A percentile compares a stretch with the other conserved stretches of the same genome.
phyloP scores from a whole-genome alignment of 1,140 invertebrate species.

The Grapholita molesta region DNA sequence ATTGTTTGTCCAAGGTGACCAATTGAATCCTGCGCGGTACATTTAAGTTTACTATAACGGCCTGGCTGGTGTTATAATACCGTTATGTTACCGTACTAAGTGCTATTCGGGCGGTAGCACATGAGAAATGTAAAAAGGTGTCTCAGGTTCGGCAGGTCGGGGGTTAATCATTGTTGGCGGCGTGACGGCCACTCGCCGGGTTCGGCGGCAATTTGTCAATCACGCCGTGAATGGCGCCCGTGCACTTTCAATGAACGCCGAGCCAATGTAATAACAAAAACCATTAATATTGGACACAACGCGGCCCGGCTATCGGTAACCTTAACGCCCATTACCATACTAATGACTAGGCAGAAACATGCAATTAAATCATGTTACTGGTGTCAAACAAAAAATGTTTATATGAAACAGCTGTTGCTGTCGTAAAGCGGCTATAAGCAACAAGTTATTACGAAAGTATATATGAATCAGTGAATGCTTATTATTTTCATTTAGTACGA shows the following conservation, averaged over 20 bases:
- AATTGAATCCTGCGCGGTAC: not conserved
- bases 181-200: constrained; percentile 38
- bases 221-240: constrained; percentile 47
- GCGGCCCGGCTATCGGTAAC: constrained; percentile 30
- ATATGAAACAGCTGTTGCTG: not conserved
- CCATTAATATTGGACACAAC: constrained; percentile 39
- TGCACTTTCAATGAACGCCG: constrained; percentile 52
- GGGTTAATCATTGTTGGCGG: constrained; percentile 48
- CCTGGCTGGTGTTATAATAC: not conserved
- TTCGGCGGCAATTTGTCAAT: constrained; percentile 66
- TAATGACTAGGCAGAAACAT: constrained; percentile 1
- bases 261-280: constrained; percentile 14
- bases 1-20: constrained; percentile 9
- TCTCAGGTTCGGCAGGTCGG: constrained; percentile 21
- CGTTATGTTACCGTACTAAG: not conserved
- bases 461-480: not conserved
- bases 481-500: not conserved
- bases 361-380: constrained; percentile 1
- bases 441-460: not conserved
- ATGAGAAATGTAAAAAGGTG: constrained; percentile 17
- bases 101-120: constrained; percentile 3
- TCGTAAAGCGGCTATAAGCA: not conserved
- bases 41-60: not conserved
- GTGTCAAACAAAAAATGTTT: not conserved
- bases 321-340: constrained; percentile 24